Evolutionary conservation across 2,113 vertebrate species (phyloP), one percentile per base, ranked within the genome.

Genomic region (Seriola rivoliana): DNA sequence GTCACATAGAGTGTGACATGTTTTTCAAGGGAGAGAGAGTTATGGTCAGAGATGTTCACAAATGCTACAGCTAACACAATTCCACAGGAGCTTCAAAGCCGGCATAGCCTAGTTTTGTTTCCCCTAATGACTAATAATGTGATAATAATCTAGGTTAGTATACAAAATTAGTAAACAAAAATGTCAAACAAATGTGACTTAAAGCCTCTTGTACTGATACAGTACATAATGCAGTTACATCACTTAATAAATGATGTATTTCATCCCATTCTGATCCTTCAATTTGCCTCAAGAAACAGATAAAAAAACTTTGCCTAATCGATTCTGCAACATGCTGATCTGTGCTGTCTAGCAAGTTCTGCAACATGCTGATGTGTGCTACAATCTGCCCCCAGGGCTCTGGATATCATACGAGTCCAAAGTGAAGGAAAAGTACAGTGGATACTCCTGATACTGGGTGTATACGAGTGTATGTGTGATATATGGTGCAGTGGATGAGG

Each of bases 351-450:
- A 64, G 82, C 84, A 89, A 92, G 76, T 93, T 92, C 81, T 90
- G 82, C 77, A 93, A 91, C 84, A 91, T 90, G 93, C 93, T 94
- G 92, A 94, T 85, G 93, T 86, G 72, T 50, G 91, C 91, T 90
- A 58, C 88, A 90, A 90, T 90, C 81, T 48, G 42, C 82, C 89
- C 89, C 88, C 67, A 40, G 82, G 80, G 71, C 42, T 83, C 76
- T 71, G 86, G 82, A 72, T 90, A 85, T 84, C 80, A 80, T 78
- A 42, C 71, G 62, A 85, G 87, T 88, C 89, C 81, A 88, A 86
- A 92, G 84, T 82, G 75, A 88, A 88, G 71, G 84, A 75, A 93
- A 90, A 90, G 84, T 77, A 72, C 75, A 84, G 81, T 32, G 32
- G 80, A 88, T 89, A 78, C 71, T 80, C 74, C 79, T 78, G 84